phyloP scores from a whole-genome alignment of 2,113 vertebrate genomes.

The Aramus guarauna region DNA sequence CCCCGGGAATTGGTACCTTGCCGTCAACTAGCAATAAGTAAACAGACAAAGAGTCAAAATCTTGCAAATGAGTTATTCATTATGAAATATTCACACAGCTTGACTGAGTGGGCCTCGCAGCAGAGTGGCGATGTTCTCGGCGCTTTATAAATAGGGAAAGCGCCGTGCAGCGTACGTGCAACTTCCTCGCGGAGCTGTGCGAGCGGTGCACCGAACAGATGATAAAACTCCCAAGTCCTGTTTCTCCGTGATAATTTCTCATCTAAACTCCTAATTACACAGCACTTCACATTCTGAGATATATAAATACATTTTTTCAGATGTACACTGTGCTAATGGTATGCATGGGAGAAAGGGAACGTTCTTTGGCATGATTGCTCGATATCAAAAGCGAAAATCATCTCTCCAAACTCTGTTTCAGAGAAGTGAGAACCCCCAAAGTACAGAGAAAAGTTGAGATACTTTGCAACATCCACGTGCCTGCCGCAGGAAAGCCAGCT shows the following conservation, averaged over 20 bases:
- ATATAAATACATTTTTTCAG: slow-evolving; percentile 54
- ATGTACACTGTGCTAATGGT: slow-evolving; percentile 62
- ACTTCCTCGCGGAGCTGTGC: background rate
- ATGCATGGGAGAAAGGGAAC: slow-evolving; percentile 31
- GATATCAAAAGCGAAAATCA: background rate
- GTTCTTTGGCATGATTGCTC: slow-evolving; percentile 17
- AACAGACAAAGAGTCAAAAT: background rate
- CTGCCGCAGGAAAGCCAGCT: background rate
- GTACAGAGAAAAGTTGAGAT: background rate
- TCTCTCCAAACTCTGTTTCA: background rate
- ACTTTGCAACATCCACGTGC: background rate
- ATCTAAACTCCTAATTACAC: slow-evolving; percentile 53
- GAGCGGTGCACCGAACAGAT: background rate
- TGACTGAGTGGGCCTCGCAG: slow-evolving; percentile 32
- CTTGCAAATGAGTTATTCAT: background rate
- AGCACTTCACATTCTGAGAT: slow-evolving; percentile 28
- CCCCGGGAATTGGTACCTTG: fast-evolving
- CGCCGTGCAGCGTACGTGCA: fast-evolving
- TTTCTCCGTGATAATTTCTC: background rate
- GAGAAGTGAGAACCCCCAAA: slow-evolving; percentile 10
- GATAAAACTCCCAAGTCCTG: slow-evolving; percentile 6
- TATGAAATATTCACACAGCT: slow-evolving; percentile 5
- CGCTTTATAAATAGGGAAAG: slow-evolving; percentile 32
- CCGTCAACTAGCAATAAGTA: background rate
- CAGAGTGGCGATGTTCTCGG: background rate